Base-by-base conservation (phyloP, 2,113 vertebrate species). In the Callorhinus ursinus region DNA sequence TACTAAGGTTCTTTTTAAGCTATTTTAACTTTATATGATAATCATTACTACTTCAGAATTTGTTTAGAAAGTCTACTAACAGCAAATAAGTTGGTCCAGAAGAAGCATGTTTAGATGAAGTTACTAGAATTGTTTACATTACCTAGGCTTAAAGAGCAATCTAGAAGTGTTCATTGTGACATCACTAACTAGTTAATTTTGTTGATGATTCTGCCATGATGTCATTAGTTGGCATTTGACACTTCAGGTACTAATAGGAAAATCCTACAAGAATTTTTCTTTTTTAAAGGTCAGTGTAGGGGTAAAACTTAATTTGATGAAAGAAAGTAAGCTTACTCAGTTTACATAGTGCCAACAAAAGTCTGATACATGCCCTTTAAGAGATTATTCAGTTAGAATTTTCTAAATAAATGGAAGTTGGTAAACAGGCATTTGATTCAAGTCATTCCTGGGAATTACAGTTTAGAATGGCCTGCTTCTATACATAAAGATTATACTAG, bases 61-160 rank as follows among this genome's bases (percentile, higher is more conserved):
- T 89, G 55, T 93, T 84, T 80, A 95, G 76, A 92, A 96, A 89
- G 93, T 96, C 19, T 88, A 57, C 63, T n/a, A 69, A 51, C 10
- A 84, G 42, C 88, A 96, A 46, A 53, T 96, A 71, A 95, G 24
- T 83, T 93, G 31, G 7, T 92, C 36, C 67, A 93, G 80, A 22
- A 87, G 77, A 71, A 81, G 21, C 5, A 18, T 83, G 21, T 95
- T 91, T 19, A 88, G 31, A 46, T 97, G 63, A 85, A 87, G 36
- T 94, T 95, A 91, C 42, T 84, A 72, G 51, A 79, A 22, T 89
- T 93, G 55, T 96, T 91, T 89, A 19, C 14, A 61, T 77, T 83
- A 63, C 11, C 0, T 65, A 28, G 24, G 96, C 31, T 88, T 89
- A 77, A 92, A 92, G 74, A 90, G 7, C 46, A 93, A 36, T 71